Evolutionary conservation across 2,797 vertebrate species (phyloP), one percentile per base, ranked within the genome.

Genomic region (Phoxinus dragarum): DNA sequence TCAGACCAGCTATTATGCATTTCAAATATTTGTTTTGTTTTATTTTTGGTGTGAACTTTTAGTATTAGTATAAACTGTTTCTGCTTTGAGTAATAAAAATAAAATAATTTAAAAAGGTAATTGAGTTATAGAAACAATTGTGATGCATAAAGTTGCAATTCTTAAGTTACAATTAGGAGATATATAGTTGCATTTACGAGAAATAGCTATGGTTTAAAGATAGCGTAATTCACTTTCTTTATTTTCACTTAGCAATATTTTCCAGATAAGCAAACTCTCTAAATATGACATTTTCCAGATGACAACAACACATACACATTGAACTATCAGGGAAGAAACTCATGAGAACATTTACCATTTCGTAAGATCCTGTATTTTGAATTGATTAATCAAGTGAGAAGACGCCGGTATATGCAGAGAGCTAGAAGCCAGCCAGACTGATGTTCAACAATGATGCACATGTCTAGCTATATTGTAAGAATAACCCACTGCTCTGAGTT

Each of bases 261-360:
- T 76, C 23, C 34, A 67, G 72, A 54, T 74, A 42, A 61, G 77
- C 31, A 79, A 47, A 23, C 19, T 49, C 64, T 80, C 27, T 36
- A 80, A 67, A 67, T 66, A 67, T 40, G 61, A n/a, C 16, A 52
- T 83, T 82, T 52, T 12, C 72, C 81, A 75, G 56, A 44, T 79
- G 59, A 31, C 9, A 31, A 31, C 9, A 31, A 40, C 31, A 64
- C 21, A 49, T 64, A 27, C 40, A 74, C 40, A 74, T 52, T 36
- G 21, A n/a, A 34, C 31, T 23, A 9, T 80, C 21, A 14, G 44
- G 44, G n/a, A n/a, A 74, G 5, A 27, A 82, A 47, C 42, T 66
- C 40, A 23, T 76, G 16, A 44, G 47, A 56, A 42, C 64, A 77
- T 42, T 54, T 78, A 42, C n/a, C 21, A 34, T 84, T 84, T 71